Evolutionary conservation across 2,888 invertebrate genomes (phyloP).

Genomic region (Steinernema scapterisci): DNA sequence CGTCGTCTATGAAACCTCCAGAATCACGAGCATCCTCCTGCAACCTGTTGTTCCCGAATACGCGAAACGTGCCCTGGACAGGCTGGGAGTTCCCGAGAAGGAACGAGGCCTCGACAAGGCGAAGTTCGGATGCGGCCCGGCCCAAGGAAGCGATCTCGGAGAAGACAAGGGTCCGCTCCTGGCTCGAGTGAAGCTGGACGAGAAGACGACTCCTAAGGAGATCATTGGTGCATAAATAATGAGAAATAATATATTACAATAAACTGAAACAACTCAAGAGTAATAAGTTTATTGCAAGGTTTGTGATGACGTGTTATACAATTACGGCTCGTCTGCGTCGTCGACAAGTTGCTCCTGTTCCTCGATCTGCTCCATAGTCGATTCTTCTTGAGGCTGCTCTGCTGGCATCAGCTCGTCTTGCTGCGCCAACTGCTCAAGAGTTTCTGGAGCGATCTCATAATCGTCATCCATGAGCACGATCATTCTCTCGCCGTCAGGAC

Average conservation of each 20-base stretch:
- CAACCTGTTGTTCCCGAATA: conserved; percentile 84
- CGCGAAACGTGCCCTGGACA: conserved; percentile 74
- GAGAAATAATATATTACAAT: no score
- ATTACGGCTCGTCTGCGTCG: no score
- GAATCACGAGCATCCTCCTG: conserved; percentile 80
- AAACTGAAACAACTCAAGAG: no score
- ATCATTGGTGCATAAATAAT: no score
- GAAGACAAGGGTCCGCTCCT: conserved; percentile 30
- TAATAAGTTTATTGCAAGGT: no score
- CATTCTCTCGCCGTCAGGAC: conserved; percentile 22
- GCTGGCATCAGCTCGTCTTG: background rate
- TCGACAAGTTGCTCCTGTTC: no score
- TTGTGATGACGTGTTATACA: no score
- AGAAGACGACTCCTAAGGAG: no score
- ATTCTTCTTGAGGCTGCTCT: background rate
- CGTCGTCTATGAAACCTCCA: conserved; percentile 82
- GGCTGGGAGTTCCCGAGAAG: conserved; percentile 45
- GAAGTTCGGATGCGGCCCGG: conserved; percentile 42
- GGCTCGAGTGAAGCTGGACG: background rate
- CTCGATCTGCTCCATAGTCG: background rate
- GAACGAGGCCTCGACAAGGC: conserved; percentile 46
- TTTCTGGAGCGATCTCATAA: conserved; percentile 1
- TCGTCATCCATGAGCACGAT: conserved; percentile 21
- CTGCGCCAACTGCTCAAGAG: conserved; percentile 3
- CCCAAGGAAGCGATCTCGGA: conserved; percentile 39